A percentile compares a stretch with the other conserved stretches of the same genome.
Conservation (phyloP, 2,797 vertebrate species). For the Notamacropus eugenii region DNA sequence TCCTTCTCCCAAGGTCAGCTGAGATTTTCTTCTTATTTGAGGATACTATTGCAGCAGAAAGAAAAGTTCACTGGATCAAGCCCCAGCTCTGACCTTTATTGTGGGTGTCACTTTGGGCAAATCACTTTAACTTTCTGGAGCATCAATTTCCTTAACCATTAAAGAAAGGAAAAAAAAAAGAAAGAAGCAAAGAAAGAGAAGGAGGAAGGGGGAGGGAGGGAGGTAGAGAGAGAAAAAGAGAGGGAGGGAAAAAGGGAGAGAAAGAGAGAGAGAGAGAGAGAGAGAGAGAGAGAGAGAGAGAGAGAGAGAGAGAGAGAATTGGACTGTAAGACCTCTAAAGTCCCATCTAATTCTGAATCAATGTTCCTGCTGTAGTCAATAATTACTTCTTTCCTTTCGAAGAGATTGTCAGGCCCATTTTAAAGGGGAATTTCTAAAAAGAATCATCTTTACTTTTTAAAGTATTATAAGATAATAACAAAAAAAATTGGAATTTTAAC, state of each 20-base stretch:
- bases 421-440: background rate
- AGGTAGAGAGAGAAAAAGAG: no score
- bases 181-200: no score
- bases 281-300: background rate
- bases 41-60: background rate
- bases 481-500: slow-evolving; percentile 16
- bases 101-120: background rate
- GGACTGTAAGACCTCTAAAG: background rate
- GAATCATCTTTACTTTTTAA: background rate
- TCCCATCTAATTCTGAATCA: background rate
- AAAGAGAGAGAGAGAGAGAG: background rate
- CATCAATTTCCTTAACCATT: background rate
- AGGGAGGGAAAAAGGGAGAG: no score
- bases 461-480: background rate
- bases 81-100: background rate
- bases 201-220: background rate
- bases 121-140: background rate
- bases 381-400: background rate
- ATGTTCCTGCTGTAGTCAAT: background rate
- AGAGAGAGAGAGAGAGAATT: no score
- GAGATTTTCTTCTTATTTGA: background rate
- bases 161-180: background rate
- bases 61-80: background rate
- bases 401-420: slow-evolving; percentile 4
- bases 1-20: background rate